Evolutionary conservation across 2,113 vertebrate genomes (phyloP), one percentile per base, ranked within the genome.

Genomic region (Odontesthes bonariensis): DNA sequence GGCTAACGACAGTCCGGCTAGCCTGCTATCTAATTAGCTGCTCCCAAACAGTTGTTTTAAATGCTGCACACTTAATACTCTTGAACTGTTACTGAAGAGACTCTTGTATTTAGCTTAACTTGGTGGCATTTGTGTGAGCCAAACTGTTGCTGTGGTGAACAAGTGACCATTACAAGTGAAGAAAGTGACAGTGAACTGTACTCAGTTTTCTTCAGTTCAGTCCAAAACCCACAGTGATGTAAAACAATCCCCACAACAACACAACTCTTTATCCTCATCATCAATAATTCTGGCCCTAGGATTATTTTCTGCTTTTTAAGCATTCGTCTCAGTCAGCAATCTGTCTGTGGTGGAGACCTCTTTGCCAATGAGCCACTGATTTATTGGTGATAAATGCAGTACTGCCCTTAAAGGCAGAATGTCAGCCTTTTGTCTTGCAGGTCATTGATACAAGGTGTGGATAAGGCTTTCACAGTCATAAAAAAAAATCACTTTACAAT

Each of bases 111-210:
- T 14, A 20, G 46, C 20, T 33, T 57, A 27, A 55, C 58, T 33
- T 20, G 54, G 14, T 61, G 20, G 40, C 16, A n/a, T 62, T 38
- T 22, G 4, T 38, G 8, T 54, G 14, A 42, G 40, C 70, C 69
- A 35, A 85, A 47, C 78, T 75, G 77, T 86, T 85, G 69, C 53
- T 73, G n/a, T 42, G 52, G 17, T 73, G 55, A 44, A 44, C 42
- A 44, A 44, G 42, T 14, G 42, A 16, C 42, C 42, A 44, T 16
- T 20, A 32, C 33, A 65, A 22, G 10, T 53, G 22, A 54, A n/a
- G 1, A 3, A 40, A 38, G 2, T 65, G 10, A 38, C 64, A 38
- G 4, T 31, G 8, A 60, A 20, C 19, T 4, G 8, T 64, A 23
- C 46, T 71, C 4, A 44, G 4, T 0, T 27, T 3, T 19, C 75